Evolutionary conservation across 1,140 invertebrate genomes (phyloP), one percentile per base, ranked within the genome.

Genomic region (Metopolophium dirhodum): DNA sequence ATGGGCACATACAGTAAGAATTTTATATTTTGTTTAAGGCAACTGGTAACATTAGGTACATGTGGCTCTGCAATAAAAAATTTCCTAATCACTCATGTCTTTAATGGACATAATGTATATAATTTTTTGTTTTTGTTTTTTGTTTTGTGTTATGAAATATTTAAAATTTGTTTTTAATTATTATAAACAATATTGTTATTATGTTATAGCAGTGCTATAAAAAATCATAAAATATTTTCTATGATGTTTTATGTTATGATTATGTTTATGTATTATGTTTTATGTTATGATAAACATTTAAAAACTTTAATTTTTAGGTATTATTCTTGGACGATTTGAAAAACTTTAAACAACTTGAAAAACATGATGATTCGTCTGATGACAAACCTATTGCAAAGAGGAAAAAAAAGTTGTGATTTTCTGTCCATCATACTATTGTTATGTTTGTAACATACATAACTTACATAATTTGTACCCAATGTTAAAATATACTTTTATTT

Each of bases 1-100:
- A 68, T 99, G 99, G 99, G 98, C 99, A 45, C 99, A 99, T 95
- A 97, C 98, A 77, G 98, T 99, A 95, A 96, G 95, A 94, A 88
- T 49, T 37, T 91, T 92, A 93, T 88, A 91, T 92, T 90, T 94
- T 51, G 7, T 93, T 89, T 18, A 51, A 9, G 2, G 82, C 2
- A 35, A 82, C 7, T 37, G 7, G 20, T 37, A 82, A 8, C n/a
- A 57, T 57, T 37, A 4, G 41, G 41, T 57, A 57, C 20, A 57
- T 22, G 1, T 68, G 4, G 61, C 30, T n/a, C 61, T 18, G 61
- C 11, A n/a, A 68, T 14, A 6, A n/a, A 4, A 14, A 3, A 68
- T 68, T 68, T 68, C 9, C 11, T 68, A 14, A n/a, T 30, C 8
- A 30, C 9, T 30, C 30, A 20, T 18, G 1, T 61, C 9, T 61